Evolutionary conservation across 2,797 vertebrate genomes (phyloP).

Genomic region (Sebastes glaucus): DNA sequence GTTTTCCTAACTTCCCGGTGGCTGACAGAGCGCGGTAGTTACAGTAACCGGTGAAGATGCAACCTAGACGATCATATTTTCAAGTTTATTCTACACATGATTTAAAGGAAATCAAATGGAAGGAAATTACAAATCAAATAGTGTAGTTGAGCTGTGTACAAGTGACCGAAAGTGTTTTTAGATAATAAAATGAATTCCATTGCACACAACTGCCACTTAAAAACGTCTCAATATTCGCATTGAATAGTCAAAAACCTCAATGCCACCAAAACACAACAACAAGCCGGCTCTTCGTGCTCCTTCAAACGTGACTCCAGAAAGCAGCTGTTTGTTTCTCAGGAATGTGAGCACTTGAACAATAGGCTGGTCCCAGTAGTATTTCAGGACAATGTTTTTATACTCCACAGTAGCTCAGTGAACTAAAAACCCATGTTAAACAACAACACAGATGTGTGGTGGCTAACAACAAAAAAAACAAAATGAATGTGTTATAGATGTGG

Average conservation of each 20-base stretch:
- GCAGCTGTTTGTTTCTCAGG: constrained; percentile 77
- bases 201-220: constrained; percentile 61
- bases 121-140: constrained; percentile 5
- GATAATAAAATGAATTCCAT: constrained; percentile 8
- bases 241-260: constrained; percentile 12
- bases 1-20: neutral
- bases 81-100: neutral
- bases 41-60: neutral
- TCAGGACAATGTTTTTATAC: constrained; percentile 68
- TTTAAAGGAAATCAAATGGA: constrained; percentile 19
- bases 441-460: constrained; percentile 52
- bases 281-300: constrained; percentile 27
- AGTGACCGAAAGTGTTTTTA: constrained; percentile 33
- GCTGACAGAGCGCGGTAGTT: neutral
- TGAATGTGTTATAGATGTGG: constrained; percentile 71
- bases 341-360: constrained; percentile 68
- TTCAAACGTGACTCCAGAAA: constrained; percentile 48
- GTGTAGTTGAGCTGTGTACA: constrained; percentile 3
- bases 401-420: constrained; percentile 56
- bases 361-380: constrained; percentile 56
- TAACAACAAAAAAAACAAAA: neutral
- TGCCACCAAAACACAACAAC: constrained; percentile 18
- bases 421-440: constrained; percentile 31
- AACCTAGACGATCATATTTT: constrained; percentile 3
- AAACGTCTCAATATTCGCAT: constrained; percentile 9